Base-by-base conservation (phyloP, 2,888 invertebrate species). In the Dorcus hopei region DNA sequence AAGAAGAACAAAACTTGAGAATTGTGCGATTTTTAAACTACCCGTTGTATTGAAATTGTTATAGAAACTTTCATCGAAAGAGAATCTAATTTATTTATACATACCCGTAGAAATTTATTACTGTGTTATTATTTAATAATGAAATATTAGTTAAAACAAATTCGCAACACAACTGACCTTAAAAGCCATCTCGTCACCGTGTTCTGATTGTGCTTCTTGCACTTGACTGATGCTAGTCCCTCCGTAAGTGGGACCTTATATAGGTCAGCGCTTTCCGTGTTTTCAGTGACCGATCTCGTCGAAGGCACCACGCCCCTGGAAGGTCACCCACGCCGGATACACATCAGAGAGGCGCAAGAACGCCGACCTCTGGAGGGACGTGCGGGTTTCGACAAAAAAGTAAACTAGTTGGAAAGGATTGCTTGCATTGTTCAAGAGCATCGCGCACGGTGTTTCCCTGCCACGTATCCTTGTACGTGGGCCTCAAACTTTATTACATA, bases 261-360 rank as follows among this genome's bases (percentile, higher is more conserved):
- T 67, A 67, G 65, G 63, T 60, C 65, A 59, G 52, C 49, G 55
- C 52, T 39, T 57, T 52, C 47, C 53, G 49, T 49, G 58, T 57
- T 52, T 61, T 54, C 61, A 57, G 62, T 52, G 51, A 57, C 57
- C 52, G 56, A 33, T 33, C 26, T 33, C 26, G 26, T 33, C 4
- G 26, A 33, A 33, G 26, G 59, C 48, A 61, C 62, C 64, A 64
- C 64, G 62, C 64, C 64, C 57, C 59, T 49, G 62, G 61, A 62
- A 64, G 62, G 64, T 61, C 62, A 59, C 62, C 62, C 48, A 63
- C 61, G 59, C 49, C 55, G 56, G 45, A 45, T 45, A 45, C 9
- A 45, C 14, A 45, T 45, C 16, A 45, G 23, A 45, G 23, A 45
- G 9, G 9, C 16, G 19, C 16, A 45, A 23, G 45, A 45, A 45